phyloP scores from a whole-genome alignment of 2,888 invertebrate species.

The Lucinisca nassula region DNA sequence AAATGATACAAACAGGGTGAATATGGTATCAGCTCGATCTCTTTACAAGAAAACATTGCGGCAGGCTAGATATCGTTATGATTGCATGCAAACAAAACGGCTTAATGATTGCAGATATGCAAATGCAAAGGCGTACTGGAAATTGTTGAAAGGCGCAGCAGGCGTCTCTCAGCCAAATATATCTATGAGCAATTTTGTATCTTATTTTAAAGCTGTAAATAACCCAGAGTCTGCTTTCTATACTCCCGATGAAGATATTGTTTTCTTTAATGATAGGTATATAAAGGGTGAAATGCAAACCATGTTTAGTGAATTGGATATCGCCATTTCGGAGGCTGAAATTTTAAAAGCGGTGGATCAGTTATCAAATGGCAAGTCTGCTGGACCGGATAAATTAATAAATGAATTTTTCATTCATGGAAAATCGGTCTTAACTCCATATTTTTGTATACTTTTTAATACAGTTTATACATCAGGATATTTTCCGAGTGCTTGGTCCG shows the following conservation, averaged over 20 bases:
- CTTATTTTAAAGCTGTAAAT: background rate
- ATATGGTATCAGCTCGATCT: background rate
- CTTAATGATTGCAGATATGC: background rate
- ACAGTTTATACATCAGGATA: background rate
- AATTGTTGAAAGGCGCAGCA: background rate
- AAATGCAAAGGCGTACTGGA: conserved; percentile 32
- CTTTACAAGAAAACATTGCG: background rate
- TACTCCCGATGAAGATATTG: background rate
- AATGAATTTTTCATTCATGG: conserved; percentile 36
- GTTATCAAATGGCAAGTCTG: background rate
- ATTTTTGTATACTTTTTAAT: conserved; percentile 7
- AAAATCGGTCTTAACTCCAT: background rate
- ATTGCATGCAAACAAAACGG: background rate
- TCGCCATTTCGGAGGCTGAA: background rate
- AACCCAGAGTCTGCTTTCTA: background rate
- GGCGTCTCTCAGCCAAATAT: background rate
- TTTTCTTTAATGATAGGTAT: background rate
- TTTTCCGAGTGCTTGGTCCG: conserved; percentile 15
- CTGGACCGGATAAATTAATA: conserved; percentile 16
- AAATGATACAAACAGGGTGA: background rate
- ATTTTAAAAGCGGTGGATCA: conserved; percentile 8
- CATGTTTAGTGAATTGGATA: conserved; percentile 13
- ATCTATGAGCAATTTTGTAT: background rate
- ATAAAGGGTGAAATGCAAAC: background rate
- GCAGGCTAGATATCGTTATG: background rate